Base-by-base conservation (phyloP, 1,140 invertebrate genomes). In the Pseudobourletiella spinata region DNA sequence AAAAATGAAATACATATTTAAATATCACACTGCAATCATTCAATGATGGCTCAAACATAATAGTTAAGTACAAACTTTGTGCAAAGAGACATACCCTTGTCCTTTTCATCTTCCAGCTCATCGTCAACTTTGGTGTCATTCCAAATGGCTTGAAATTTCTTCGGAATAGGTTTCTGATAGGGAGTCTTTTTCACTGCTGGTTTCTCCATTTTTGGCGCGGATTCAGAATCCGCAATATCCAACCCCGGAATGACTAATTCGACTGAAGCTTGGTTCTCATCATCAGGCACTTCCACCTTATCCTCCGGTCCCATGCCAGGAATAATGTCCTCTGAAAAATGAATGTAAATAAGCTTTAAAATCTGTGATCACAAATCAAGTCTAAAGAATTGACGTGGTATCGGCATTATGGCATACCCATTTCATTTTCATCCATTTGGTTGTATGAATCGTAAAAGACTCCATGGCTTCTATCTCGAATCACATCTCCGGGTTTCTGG, bases 241-340 rank as follows among this genome's bases (percentile, higher is more conserved):
- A 95, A 76, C 20, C 91, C 91, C 48, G 91, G 91, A 73, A 95
- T 95, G 3, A 69, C 20, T 1, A 66, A 20, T 46, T 80, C 79
- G 70, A 81, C 81, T 63, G 82, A 81, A 61, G 79, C 76, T 66
- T 68, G 67, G 62, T 54, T 71, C 71, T 66, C 75, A 73, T 63
- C 55, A 16, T 78, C 71, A 65, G 80, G 68, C 59, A 68, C 63
- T 70, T 90, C 88, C 0, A 91, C 86, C 75, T 85, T 84, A 72
- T 94, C 91, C 74, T 96, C 93, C 20, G 92, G 86, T 20, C 93
- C 94, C 90, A 95, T 94, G 28, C 95, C 95, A 44, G 93, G 93
- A 73, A 96, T 92, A 14, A 86, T 77, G 71, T 91, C 87, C 69
- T 91, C 89, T 76, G 75, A 68, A 44, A 25, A 55, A 48, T 6